phyloP scores from a whole-genome alignment of 2,888 invertebrate genomes.

The Ethmia dodecea region DNA sequence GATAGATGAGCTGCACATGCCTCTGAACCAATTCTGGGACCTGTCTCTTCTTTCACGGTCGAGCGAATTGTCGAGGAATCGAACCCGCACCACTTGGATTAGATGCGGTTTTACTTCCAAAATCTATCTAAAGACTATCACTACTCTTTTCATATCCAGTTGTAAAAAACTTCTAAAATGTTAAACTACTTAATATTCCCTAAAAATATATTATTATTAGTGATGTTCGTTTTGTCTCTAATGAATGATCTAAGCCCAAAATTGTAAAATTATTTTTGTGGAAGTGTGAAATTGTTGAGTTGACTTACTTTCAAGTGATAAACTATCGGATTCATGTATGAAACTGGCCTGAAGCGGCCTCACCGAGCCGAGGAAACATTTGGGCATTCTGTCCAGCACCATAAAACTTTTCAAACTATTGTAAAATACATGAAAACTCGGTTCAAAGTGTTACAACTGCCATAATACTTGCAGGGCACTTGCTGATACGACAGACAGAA shows the following conservation, averaged over 20 bases:
- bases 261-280: neutral
- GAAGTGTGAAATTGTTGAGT: neutral
- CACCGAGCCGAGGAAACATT: conserved; percentile 58
- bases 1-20: too few relatives aligned
- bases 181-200: too few relatives aligned
- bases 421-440: conserved; percentile 23
- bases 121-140: too few relatives aligned
- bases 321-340: conserved; percentile 49
- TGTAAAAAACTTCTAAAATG: too few relatives aligned
- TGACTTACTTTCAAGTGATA: conserved; percentile 46
- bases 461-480: conserved; percentile 59
- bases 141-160: too few relatives aligned
- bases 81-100: too few relatives aligned
- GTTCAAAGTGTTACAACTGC: conserved; percentile 27
- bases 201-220: too few relatives aligned
- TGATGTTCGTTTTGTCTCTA: neutral
- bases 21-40: too few relatives aligned
- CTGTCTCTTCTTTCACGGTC: too few relatives aligned
- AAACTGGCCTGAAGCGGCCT: conserved; percentile 41
- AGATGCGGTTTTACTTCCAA: too few relatives aligned
- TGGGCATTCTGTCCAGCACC: conserved; percentile 48
- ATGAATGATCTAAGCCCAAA: neutral
- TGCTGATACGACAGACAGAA: conserved; percentile 56
- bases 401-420: conserved; percentile 5
- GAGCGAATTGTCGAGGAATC: too few relatives aligned